Evolutionary conservation across 2,888 invertebrate genomes (phyloP), one percentile per base, ranked within the genome.

Genomic region (Automeris io): DNA sequence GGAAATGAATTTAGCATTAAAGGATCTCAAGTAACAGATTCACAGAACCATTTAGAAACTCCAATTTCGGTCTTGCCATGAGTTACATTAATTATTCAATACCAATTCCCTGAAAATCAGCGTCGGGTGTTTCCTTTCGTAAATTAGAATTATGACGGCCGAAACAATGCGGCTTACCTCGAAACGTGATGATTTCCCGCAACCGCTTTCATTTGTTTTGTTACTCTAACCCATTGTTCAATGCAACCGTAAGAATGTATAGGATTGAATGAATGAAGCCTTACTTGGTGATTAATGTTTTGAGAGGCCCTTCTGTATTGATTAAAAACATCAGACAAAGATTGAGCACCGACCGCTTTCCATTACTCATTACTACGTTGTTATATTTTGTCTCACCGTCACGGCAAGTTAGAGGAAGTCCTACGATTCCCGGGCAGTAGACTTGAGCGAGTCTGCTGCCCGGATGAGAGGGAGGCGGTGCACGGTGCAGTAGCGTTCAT

Each of bases 51-150:
- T 37, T 37, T 23, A 23, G 37, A 23, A 31, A 31, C 32, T 18
- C 11, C 18, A 18, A 9, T 29, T 29, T 24, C 35, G 12, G 35
- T 11, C 32, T 36, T 40, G 42, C 55, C 55, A 51, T 46, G 47
- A 52, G 19, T 40, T 46, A 58, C 61, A 72, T 80, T 72, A 70
- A 73, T 79, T 73, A 79, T 76, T 76, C 75, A 74, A 62, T 57
- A 60, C 61, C 61, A 64, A 74, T 70, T 73, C 65, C 54, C 50
- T 53, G 51, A 47, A 62, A 70, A 70, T 65, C 58, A 61, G 51
- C 52, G 53, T 49, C 51, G 61, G 51, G 46, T 48, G 54, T 60
- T 56, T 51, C 51, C 49, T 49, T 41, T 54, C 45, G 46, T 39
- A 51, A 53, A 50, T 54, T 51, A 47, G 47, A 68, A 70, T 72